Conservation (phyloP, 2,113 vertebrate species). For the Barnardius zonarius region DNA sequence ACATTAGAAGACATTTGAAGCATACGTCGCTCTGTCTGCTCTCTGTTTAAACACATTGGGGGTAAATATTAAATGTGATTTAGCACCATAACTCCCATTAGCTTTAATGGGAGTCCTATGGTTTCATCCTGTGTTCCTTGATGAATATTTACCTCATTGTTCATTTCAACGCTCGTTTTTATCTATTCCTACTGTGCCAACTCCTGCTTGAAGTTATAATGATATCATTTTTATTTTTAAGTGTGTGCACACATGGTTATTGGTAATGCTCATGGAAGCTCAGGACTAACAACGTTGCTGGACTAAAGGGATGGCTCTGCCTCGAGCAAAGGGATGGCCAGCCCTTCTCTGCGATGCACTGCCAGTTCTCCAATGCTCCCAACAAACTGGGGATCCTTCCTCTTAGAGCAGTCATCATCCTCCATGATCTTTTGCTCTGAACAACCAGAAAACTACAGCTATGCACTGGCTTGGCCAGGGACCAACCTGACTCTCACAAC, state of each 20-base stretch:
- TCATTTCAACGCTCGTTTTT: not conserved
- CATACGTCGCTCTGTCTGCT: conserved; percentile 34
- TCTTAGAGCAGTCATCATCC: not conserved
- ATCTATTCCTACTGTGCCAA: conserved; percentile 64
- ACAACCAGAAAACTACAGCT: not conserved
- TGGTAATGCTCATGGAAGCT: not conserved
- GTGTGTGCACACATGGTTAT: not conserved
- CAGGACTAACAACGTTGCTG: not conserved
- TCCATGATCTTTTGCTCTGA: not conserved
- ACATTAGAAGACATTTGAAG: conserved; percentile 18
- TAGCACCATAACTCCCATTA: conserved; percentile 56
- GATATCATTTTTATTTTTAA: conserved; percentile 56
- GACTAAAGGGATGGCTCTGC: not conserved
- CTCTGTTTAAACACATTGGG: conserved; percentile 29
- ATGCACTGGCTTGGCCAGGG: not conserved
- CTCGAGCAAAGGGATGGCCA: not conserved
- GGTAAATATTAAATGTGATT: conserved; percentile 58
- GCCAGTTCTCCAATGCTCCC: not conserved
- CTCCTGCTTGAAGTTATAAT: conserved; percentile 62
- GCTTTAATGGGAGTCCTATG: conserved; percentile 55
- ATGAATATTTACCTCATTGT: conserved; percentile 66
- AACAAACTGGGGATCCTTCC: not conserved
- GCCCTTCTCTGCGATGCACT: not conserved
- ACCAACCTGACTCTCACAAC: not conserved
- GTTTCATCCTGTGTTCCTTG: conserved; percentile 52